These are phyloP conservation scores for Vespertilio murinus DNA, from an alignment of 2,797 vertebrate genomes.

Conservation along the genomic window DNA sequence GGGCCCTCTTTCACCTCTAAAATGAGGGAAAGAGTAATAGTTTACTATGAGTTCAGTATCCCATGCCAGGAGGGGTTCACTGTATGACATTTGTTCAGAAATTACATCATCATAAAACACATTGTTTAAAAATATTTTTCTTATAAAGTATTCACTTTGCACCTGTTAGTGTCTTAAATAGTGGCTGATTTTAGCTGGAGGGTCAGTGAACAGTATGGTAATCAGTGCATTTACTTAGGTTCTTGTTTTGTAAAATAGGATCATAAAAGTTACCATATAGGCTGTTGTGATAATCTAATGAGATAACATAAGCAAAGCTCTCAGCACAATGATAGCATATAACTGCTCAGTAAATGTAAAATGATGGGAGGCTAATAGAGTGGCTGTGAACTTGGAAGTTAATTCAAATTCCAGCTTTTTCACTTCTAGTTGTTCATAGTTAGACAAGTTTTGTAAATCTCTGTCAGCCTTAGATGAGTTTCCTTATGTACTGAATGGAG, in stretches of 20 bases:
- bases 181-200: conserved; percentile 40
- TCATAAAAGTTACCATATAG: not conserved
- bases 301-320: not conserved
- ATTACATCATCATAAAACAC: conserved; percentile 28
- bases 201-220: conserved; percentile 7
- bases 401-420: not conserved
- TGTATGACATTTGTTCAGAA: not conserved
- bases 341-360: not conserved
- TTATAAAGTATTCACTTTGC: conserved; percentile 42
- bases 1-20: not conserved
- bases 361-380: not conserved
- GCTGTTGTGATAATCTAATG: not conserved
- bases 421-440: not conserved
- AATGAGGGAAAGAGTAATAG: not conserved
- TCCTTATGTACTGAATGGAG: not conserved
- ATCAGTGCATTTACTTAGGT: not conserved
- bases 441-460: not conserved
- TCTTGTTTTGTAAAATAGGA: conserved; percentile 21
- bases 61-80: not conserved
- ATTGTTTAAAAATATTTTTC: conserved; percentile 49
- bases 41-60: not conserved
- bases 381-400: not conserved
- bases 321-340: not conserved
- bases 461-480: not conserved
- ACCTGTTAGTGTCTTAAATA: not conserved